Evolutionary conservation across 2,113 vertebrate species (phyloP), one percentile per base, ranked within the genome.

Genomic region (Uria lomvia): DNA sequence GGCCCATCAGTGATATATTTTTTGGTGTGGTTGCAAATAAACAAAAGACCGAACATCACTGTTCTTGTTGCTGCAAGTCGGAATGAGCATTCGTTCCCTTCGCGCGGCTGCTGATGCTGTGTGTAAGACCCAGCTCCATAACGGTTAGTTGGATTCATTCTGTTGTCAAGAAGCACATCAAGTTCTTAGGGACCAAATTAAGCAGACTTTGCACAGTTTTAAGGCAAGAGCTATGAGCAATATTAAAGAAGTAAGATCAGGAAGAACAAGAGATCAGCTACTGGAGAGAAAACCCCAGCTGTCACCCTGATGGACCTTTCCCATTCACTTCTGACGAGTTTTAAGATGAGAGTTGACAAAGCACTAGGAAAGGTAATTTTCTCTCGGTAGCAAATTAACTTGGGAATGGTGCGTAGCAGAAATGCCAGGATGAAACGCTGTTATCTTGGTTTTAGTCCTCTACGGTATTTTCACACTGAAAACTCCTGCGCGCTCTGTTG

Each of bases 401-500:
- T 89, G 68, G 34, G 91, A 89, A 78, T 71, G 32, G 17, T 53
- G 11, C 20, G 9, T 8, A 60, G 40, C 24, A 49, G 43, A 93
- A 91, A 73, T 12, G 26, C 30, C 12, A 10, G 29, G 75, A 56
- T 45, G 74, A 81, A 89, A 53, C 26, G 38, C 32, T 53, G 16
- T 32, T 73, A 8, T 12, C 21, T 86, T 43, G 32, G 4, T 5
- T 87, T 52, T 75, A 85, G 60, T 78, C n/a, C 40, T 82, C 84
- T 60, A 40, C 27, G 42, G 13, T 82, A 13, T 85, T 79, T 88
- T 53, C 74, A 68, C 30, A 65, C 8, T 60, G 47, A 75, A 87
- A 90, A 42, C 36, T 78, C 38, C 70, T 56, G 21, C 42, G 16
- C 5, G 0, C 5, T 63, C 79, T 40, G 1, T 56, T 0, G 0